These are phyloP conservation scores for Galeopterus variegatus DNA, from an alignment of 2,113 vertebrate species.

Conservation along the genomic window DNA sequence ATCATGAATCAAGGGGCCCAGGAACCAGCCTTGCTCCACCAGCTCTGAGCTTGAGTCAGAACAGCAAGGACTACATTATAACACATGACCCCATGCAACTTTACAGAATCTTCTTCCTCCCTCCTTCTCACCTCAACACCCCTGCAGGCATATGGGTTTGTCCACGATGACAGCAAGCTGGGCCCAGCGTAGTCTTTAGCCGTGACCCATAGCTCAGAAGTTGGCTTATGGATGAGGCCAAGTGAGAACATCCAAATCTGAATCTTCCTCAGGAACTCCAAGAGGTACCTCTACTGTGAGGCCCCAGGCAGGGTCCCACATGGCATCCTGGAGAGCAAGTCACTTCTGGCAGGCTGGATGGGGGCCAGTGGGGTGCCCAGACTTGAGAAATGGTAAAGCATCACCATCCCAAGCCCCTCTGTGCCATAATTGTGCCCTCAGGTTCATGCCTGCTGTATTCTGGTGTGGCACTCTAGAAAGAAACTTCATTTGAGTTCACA, in stretches of 20 bases:
- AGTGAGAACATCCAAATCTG: background rate
- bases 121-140: background rate
- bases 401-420: background rate
- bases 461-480: slow-evolving; percentile 39
- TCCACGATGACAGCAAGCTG: slow-evolving; percentile 10
- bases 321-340: background rate
- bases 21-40: background rate
- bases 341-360: background rate
- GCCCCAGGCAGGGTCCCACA: background rate
- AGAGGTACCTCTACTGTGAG: background rate
- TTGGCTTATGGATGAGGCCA: background rate
- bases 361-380: background rate
- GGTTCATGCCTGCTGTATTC: background rate
- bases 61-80: background rate
- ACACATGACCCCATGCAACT: background rate
- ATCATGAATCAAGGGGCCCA: background rate
- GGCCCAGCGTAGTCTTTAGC: background rate
- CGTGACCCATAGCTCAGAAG: background rate
- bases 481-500: slow-evolving; percentile 68
- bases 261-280: background rate
- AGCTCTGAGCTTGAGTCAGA: background rate
- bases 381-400: background rate
- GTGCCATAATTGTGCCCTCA: fast-evolving
- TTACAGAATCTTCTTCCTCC: background rate
- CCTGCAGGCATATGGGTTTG: slow-evolving; percentile 14